A percentile compares a stretch with the other conserved stretches of the same genome.
These are phyloP conservation scores for Apis cerana DNA, from an alignment of 1,140 invertebrate genomes.

Conservation along the genomic window DNA sequence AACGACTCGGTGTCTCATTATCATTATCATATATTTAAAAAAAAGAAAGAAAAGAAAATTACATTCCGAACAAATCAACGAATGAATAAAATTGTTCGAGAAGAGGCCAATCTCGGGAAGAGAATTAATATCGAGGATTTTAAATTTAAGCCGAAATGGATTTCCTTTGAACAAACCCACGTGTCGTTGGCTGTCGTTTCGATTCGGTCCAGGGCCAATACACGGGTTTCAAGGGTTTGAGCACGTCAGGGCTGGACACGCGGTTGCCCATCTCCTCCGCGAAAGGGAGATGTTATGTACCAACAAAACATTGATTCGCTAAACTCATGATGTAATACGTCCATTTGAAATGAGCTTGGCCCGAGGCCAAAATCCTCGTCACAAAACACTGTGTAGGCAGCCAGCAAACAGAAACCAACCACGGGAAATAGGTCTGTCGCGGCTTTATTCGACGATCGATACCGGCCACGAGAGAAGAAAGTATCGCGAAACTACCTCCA, in stretches of 20 bases:
- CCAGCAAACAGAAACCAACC: slow-evolving; percentile 68
- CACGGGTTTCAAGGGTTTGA: background rate
- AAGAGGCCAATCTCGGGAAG: too few relatives aligned
- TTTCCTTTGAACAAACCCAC: too few relatives aligned
- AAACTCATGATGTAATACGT: slow-evolving; percentile 78
- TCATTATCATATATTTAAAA: too few relatives aligned
- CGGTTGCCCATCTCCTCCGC: background rate
- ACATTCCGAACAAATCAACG: too few relatives aligned
- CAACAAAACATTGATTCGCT: slow-evolving; percentile 76
- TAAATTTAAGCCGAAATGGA: too few relatives aligned
- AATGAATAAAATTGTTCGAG: too few relatives aligned
- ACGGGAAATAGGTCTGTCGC: slow-evolving; percentile 73
- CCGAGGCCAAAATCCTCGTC: slow-evolving; percentile 72
- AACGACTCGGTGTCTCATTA: too few relatives aligned
- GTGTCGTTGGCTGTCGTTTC: too few relatives aligned
- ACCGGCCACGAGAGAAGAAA: slow-evolving; percentile 59
- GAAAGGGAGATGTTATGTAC: slow-evolving; percentile 58
- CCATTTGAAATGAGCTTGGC: slow-evolving; percentile 78
- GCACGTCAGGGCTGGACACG: background rate
- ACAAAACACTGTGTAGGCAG: slow-evolving; percentile 75
- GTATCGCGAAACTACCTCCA: slow-evolving; percentile 55
- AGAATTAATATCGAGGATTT: too few relatives aligned
- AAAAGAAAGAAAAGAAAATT: too few relatives aligned
- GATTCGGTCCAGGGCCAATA: background rate
- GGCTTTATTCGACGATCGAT: slow-evolving; percentile 73